Percentiles rank a stretch among this genome's conserved stretches.
Conservation (phyloP, 2,797 vertebrate species). For the Cuniculus paca region DNA sequence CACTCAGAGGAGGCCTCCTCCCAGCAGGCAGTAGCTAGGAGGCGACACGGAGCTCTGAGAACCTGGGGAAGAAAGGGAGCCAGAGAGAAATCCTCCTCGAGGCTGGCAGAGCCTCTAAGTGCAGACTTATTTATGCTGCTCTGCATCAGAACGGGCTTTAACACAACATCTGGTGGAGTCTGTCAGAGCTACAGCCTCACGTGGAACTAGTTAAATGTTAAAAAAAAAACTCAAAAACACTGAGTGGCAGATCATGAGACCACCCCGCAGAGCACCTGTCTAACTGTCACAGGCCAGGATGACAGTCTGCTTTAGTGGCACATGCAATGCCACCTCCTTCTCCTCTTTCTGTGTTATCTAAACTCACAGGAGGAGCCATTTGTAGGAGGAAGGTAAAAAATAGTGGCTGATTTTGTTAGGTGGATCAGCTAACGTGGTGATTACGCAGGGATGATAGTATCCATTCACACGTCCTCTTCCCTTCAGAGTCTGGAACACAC, state of each 20-base stretch:
- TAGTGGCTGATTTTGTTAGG: accelerated
- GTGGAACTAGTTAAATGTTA: background rate
- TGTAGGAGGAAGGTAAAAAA: background rate
- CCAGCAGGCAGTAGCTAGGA: slow-evolving; percentile 55
- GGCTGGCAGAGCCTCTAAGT: background rate
- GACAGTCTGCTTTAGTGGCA: slow-evolving; percentile 48
- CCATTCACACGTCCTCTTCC: accelerated
- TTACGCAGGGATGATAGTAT: accelerated
- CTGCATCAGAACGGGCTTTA: background rate
- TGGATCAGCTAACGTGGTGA: accelerated
- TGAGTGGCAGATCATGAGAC: background rate
- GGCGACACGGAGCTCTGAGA: slow-evolving; percentile 13
- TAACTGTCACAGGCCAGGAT: slow-evolving; percentile 10
- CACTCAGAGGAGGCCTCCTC: slow-evolving; percentile 74
- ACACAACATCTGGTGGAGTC: background rate
- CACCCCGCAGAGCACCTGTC: background rate
- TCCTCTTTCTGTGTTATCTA: background rate
- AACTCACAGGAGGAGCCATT: background rate
- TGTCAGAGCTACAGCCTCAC: background rate
- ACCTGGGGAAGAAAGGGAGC: background rate
- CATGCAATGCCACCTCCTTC: background rate
- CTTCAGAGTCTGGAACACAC: background rate
- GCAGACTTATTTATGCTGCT: slow-evolving; percentile 41
- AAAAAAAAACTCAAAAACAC: background rate
- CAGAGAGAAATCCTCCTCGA: background rate